These are phyloP conservation scores for Palythoa grandis DNA, from an alignment of 92 coral and sea anemone genomes.

Conservation along the genomic window DNA sequence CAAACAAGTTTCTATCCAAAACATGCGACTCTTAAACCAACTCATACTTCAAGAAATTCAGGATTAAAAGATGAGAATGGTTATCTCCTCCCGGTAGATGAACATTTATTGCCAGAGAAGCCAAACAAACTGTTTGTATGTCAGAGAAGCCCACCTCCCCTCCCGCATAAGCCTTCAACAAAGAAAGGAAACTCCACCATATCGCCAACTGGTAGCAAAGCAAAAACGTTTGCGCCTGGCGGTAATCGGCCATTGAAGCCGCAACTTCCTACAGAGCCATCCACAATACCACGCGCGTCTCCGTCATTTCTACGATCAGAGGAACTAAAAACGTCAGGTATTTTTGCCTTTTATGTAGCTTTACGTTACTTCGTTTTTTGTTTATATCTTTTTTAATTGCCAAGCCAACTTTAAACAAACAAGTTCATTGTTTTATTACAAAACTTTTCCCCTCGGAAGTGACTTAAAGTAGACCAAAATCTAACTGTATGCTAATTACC, in stretches of 20 bases:
- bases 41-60: background rate
- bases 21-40: background rate
- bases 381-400: too few relatives aligned
- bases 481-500: too few relatives aligned
- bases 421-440: too few relatives aligned
- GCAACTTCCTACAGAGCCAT: background rate
- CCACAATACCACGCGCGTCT: background rate
- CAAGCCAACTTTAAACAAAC: too few relatives aligned
- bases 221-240: background rate
- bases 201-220: background rate
- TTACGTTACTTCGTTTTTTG: too few relatives aligned
- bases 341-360: background rate
- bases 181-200: too few relatives aligned
- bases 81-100: background rate
- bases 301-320: background rate
- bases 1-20: background rate
- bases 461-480: too few relatives aligned
- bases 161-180: background rate
- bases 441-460: too few relatives aligned
- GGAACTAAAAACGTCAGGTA: background rate
- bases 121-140: too few relatives aligned
- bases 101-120: background rate
- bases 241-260: background rate
- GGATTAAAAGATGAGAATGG: slow-evolving; percentile 1
- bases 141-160: slow-evolving; percentile 6